Base-by-base conservation (phyloP, 2,888 invertebrate species). In the Vandiemenella viatica region DNA sequence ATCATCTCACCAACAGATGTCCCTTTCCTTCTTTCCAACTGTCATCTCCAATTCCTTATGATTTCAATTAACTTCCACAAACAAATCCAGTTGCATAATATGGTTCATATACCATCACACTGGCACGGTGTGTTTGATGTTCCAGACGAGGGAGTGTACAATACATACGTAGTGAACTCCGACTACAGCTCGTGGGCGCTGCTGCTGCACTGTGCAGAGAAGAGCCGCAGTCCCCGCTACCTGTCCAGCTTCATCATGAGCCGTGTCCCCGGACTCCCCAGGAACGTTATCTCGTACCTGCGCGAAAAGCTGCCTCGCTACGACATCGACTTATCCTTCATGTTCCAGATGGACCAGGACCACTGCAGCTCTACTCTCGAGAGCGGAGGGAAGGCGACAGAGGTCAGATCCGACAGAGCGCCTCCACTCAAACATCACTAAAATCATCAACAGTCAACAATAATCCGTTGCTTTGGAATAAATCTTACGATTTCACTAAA, bases 81-180 rank as follows among this genome's bases (percentile, higher is more conserved):
- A n/a, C n/a, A n/a, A n/a, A n/a, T n/a, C n/a, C n/a, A n/a, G n/a
- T n/a, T n/a, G n/a, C n/a, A n/a, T n/a, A n/a, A n/a, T n/a, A n/a
- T n/a, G n/a, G n/a, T n/a, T n/a, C n/a, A n/a, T n/a, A n/a, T n/a
- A n/a, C n/a, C n/a, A n/a, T n/a, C n/a, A n/a, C n/a, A n/a, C n/a
- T n/a, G n/a, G n/a, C n/a, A n/a, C n/a, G n/a, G n/a, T n/a, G n/a
- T 38, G 15, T 7, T 40, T 18, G n/a, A 20, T 42, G 42, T 67
- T 68, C 32, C 64, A 88, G 87, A 87, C 66, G 87, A 88, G 65
- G 89, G 87, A 10, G 75, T 88, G 55, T 90, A 90, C 68, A 89
- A 89, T 61, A 89, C 89, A 0, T 89, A 85, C 62, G 80, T 89
- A 0, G 64, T 89, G 57, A 89, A 89, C 61, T 83, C 87, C 0